Conservation (phyloP, 1,140 invertebrate species). For the Mya arenaria region DNA sequence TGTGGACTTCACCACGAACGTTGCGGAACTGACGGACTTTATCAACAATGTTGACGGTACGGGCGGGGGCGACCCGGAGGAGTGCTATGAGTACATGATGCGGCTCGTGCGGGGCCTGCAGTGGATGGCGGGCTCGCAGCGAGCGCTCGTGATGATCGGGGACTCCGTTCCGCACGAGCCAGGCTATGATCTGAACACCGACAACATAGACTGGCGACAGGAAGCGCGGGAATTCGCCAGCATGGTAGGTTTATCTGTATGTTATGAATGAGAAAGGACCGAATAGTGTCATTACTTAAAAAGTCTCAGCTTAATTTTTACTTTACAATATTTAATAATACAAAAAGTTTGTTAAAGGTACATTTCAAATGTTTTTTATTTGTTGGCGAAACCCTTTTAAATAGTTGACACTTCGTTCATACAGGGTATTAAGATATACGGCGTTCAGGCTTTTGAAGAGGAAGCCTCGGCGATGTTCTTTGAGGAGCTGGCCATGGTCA, state of each 20-base stretch:
- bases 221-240: slow-evolving; percentile 62
- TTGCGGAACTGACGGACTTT: slow-evolving; percentile 68
- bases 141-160: slow-evolving; percentile 76
- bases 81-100: slow-evolving; percentile 78
- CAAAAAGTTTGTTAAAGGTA: no score
- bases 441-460: slow-evolving; percentile 61
- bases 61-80: slow-evolving; percentile 70
- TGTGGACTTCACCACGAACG: slow-evolving; percentile 67
- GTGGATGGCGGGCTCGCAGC: slow-evolving; percentile 70
- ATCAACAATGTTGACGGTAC: slow-evolving; percentile 70
- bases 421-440: slow-evolving; percentile 70
- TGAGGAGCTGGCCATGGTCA: slow-evolving; percentile 59
- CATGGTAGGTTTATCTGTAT: no score
- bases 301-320: no score
- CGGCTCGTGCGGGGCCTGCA: slow-evolving; percentile 59
- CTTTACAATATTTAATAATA: no score
- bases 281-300: no score
- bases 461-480: slow-evolving; percentile 62
- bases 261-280: no score
- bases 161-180: slow-evolving; percentile 75
- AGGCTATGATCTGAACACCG: slow-evolving; percentile 64
- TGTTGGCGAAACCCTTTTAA: no score
- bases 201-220: slow-evolving; percentile 74
- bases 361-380: no score
- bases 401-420: no score